phyloP scores from a whole-genome alignment of 2,797 vertebrate genomes.

The Crocidura indochinensis region DNA sequence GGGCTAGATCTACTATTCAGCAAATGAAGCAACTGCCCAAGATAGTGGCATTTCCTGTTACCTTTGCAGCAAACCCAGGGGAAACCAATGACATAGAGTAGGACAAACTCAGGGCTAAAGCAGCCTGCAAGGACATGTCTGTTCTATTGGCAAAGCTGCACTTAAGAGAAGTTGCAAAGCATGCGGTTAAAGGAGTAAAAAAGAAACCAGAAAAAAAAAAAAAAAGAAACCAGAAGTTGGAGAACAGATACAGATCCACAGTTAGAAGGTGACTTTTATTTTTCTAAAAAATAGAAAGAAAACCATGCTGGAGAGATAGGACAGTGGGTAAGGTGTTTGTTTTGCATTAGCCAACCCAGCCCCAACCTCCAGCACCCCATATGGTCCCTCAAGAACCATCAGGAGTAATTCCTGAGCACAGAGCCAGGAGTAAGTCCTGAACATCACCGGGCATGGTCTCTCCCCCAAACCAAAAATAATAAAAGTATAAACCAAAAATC shows the following conservation, averaged over 20 bases:
- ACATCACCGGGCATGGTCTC: too few species aligned
- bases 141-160: neutral
- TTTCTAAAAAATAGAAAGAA: neutral
- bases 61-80: neutral
- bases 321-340: too few species aligned
- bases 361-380: too few species aligned
- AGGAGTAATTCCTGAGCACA: too few species aligned
- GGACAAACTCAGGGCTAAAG: neutral
- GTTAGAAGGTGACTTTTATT: neutral
- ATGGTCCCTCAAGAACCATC: too few species aligned
- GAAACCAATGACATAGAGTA: neutral
- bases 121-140: too few species aligned
- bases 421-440: too few species aligned
- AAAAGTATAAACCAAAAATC: too few species aligned
- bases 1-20: too few species aligned
- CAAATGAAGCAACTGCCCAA: neutral
- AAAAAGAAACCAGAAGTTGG: neutral
- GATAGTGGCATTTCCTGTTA: neutral
- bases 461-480: too few species aligned
- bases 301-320: too few species aligned
- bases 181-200: neutral
- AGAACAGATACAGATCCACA: neutral
- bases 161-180: neutral
- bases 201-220: neutral
- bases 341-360: too few species aligned